Evolutionary conservation across 2,797 vertebrate species (phyloP).

Genomic region (Ibycter americanus): DNA sequence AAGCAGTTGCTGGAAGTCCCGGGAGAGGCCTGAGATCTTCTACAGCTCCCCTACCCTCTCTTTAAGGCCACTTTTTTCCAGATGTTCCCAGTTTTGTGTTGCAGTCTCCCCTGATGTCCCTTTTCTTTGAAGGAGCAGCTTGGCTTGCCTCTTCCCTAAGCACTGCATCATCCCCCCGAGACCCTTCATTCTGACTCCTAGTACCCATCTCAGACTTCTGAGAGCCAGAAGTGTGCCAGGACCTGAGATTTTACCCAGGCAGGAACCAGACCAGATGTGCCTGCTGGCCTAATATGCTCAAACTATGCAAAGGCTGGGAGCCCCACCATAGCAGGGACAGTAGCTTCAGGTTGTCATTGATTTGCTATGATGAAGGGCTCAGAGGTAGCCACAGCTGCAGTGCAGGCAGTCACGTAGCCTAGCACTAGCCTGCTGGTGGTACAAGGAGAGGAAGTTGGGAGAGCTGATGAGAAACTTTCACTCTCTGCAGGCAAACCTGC

Average conservation of each 20-base stretch:
- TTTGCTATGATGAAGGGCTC: fast-evolving
- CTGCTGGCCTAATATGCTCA: background rate
- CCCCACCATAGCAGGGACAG: fast-evolving
- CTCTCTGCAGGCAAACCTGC: background rate
- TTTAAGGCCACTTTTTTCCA: background rate
- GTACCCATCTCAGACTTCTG: background rate
- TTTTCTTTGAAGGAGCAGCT: background rate
- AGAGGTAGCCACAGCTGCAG: fast-evolving
- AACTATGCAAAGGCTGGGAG: background rate
- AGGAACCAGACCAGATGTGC: background rate
- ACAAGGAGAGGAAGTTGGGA: background rate
- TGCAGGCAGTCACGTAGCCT: fast-evolving
- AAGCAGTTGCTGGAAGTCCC: background rate
- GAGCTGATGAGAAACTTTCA: background rate
- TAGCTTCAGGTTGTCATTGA: background rate
- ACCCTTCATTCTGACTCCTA: background rate
- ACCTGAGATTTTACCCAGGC: background rate
- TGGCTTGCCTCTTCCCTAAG: background rate
- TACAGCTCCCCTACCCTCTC: background rate
- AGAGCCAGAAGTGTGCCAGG: background rate
- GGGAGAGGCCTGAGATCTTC: background rate
- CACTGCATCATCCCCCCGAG: fast-evolving
- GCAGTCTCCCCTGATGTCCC: background rate
- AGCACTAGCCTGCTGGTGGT: too few species aligned
- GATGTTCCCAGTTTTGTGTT: background rate